A percentile compares a stretch with the other conserved stretches of the same genome.
These are phyloP conservation scores for Standfussiana lucernea DNA, from an alignment of 2,888 invertebrate genomes.

Conservation along the genomic window DNA sequence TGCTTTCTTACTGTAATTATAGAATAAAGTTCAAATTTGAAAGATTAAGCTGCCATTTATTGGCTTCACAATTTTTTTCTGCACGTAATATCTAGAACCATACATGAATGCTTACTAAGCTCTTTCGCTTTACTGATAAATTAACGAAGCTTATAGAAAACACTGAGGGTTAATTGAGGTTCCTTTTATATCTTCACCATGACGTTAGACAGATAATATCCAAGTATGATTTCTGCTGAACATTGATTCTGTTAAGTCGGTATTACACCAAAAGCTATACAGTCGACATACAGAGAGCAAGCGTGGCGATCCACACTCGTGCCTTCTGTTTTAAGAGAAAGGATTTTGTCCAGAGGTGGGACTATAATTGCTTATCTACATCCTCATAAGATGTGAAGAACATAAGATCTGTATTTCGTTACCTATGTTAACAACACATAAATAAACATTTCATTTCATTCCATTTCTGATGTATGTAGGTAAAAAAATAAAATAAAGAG, in stretches of 20 bases:
- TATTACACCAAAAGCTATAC: slow-evolving; percentile 10
- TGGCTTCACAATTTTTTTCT: not conserved
- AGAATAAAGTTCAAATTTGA: not conserved
- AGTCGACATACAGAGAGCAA: too few relatives aligned
- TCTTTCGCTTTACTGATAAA: not conserved
- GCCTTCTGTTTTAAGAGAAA: too few relatives aligned
- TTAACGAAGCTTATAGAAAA: slow-evolving; percentile 14
- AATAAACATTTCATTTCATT: too few relatives aligned
- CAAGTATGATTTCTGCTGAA: slow-evolving; percentile 33
- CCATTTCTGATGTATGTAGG: too few relatives aligned
- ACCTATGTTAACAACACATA: too few relatives aligned
- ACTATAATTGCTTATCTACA: too few relatives aligned
- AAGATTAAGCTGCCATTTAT: not conserved
- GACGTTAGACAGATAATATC: slow-evolving; percentile 22
- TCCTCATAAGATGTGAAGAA: too few relatives aligned
- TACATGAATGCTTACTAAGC: not conserved
- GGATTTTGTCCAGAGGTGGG: too few relatives aligned
- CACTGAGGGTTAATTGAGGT: slow-evolving; percentile 28
- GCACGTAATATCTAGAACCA: not conserved
- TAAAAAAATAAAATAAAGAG: too few relatives aligned
- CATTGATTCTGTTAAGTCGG: slow-evolving; percentile 24
- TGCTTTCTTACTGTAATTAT: not conserved
- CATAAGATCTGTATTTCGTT: too few relatives aligned
- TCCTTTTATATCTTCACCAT: slow-evolving; percentile 27
- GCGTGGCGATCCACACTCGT: not conserved